Evolutionary conservation across 2,113 vertebrate genomes (phyloP), one percentile per base, ranked within the genome.

Genomic region (Vicugna pacos): DNA sequence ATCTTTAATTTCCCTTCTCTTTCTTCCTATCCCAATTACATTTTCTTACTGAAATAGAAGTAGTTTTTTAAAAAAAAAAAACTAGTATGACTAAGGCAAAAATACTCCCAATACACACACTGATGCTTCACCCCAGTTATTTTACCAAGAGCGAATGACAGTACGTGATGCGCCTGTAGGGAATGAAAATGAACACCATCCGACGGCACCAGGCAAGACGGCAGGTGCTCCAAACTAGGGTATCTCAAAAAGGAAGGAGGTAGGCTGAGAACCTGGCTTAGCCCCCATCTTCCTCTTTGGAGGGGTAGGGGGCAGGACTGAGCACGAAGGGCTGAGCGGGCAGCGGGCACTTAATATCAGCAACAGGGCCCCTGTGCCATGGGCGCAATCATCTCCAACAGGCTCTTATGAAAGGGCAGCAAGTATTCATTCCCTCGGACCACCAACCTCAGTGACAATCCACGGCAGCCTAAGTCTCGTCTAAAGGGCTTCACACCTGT

Each of bases 41-140:
- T 93, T 89, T 85, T 67, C 54, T 94, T 81, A 65, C 8, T 69
- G 64, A 92, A 96, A 67, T 72, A 93, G 87, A 77, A 84, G 56
- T 60, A 58, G 38, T 16, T 77, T 84, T 20, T 46, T 17, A 92
- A 79, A 67, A 30, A 85, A 20, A 46, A 67, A 42, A 42, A 38
- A 20, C 20, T 83, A 76, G 19, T 13, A 85, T 26, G 13, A 64
- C 32, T 42, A 62, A 91, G 16, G 54, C 72, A 87, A 92, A 89
- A 94, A 62, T 32, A 91, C 52, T 67, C 30, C 76, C 38, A 81
- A 32, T 35, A 22, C 42, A 64, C 28, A 93, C 0, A 50, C 8
- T 14, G 69, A 73, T 69, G 30, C 30, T 54, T 86, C 64, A 90
- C 16, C 54, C n/a, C 38, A 60, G 46, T 26, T 89, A 62, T 73